Base-by-base conservation (phyloP, 2,888 invertebrate genomes). In the Dugesia japonica region DNA sequence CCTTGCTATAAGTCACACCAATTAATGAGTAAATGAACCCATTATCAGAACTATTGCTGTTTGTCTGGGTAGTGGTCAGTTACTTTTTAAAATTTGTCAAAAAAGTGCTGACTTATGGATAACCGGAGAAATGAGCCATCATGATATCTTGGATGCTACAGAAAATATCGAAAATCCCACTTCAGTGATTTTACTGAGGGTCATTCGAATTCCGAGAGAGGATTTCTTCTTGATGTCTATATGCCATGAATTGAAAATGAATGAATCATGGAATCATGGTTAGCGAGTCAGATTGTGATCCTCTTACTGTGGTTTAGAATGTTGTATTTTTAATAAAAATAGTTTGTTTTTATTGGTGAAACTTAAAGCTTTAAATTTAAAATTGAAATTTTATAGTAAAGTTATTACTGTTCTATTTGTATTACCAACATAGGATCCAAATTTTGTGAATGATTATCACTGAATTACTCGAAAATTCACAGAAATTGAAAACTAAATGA, bases 41-140 rank as follows among this genome's bases (percentile, higher is more conserved):
- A 20, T 71, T 7, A 26, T 71, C 23, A 7, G 13, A 20, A 15
- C 23, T 15, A 26, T 71, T 13, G 71, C 71, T 13, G 71, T 71
- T 7, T 71, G 71, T 26, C 9, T n/a, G 7, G 71, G 71, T 23
- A 26, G 23, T 23, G 71, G 71, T 13, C 9, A 7, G n/a, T 23
- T 13, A 9, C 9, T 71, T 15, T 26, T 71, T 7, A 20, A 71
- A 71, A 13, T 38, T 13, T 38, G 38, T 38, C 7, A 71, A 13
- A 71, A 26, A 20, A 7, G 13, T 71, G 71, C 71, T 71, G 71
- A 71, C n/a, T 20, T 71, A 26, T 71, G 23, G 26, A 20, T 71
- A 7, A 71, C 71, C 23, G 71, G 71, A 71, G 71, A 71, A 71
- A 71, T 71, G 71, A 26, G 23, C 13, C 71, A 71, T 71, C 71